Base-by-base conservation (phyloP, 2,113 vertebrate genomes). In the Atlantisia rogersi region DNA sequence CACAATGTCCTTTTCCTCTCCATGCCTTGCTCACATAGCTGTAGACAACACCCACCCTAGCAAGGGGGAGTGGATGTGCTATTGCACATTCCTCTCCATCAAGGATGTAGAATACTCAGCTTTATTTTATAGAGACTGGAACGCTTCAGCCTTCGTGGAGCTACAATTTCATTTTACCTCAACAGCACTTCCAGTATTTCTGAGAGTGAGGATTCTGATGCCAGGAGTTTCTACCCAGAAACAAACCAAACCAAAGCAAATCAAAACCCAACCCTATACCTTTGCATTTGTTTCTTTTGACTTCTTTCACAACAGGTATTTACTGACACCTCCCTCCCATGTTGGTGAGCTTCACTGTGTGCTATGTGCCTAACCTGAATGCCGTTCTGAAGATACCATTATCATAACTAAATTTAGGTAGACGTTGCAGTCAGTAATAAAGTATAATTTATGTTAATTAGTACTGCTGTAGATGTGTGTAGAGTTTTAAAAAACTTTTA, bases 1-100 rank as follows among this genome's bases (percentile, higher is more conserved):
- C 22, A 82, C 5, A 32, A 28, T 26, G 8, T 42, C n/a, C 19
- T 58, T 29, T 35, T 31, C 82, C 71, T 69, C n/a, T 73, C 65
- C 0, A 0, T 12, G 5, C 9, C 55, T 21, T 53, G 39, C 59
- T 29, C 29, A 26, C 2, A 3, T 4, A n/a, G 22, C 62, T 56
- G 11, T 60, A 7, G 18, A 12, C 24, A 74, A 15, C 35, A 32
- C 16, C 58, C 50, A 58, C 1, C 31, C 60, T 62, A 24, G 18
- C 32, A 69, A 19, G 4, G n/a, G 2, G 24, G 15, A 60, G 20
- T 6, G 17, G 37, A 14, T 68, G 42, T 85, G 55, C 31, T 63
- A 1, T 75, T 68, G 60, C 24, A 6, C 60, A 55, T 3, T 32
- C n/a, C 6, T 44, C 31, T 58, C 21, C 52, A 19, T 35, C 29